These are phyloP conservation scores for Amiota communis DNA, from an alignment of 2,888 invertebrate genomes.

Conservation along the genomic window DNA sequence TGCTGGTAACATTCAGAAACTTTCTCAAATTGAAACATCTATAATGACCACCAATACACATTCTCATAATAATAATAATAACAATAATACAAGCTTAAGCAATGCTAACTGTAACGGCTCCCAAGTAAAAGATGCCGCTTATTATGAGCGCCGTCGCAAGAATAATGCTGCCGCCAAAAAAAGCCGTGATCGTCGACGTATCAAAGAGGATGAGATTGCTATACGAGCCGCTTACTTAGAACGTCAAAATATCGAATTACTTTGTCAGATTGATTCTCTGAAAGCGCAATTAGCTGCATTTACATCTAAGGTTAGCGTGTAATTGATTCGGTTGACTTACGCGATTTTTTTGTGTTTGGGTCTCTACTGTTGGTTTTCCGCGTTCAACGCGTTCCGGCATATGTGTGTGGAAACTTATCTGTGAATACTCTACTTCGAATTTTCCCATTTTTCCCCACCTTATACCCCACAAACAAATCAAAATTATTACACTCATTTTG, in stretches of 20 bases:
- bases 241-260: conserved; percentile 87
- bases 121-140: conserved; percentile 82
- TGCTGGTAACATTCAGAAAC: conserved; percentile 61
- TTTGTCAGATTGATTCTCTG: conserved; percentile 80
- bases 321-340: conserved; percentile 12
- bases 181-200: conserved; percentile 89
- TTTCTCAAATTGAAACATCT: neutral
- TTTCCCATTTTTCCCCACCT: conserved; percentile 24
- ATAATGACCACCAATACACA: neutral
- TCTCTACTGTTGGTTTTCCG: conserved; percentile 48
- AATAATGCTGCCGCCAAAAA: conserved; percentile 97
- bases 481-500: too few relatives aligned
- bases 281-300: conserved; percentile 77
- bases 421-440: conserved; percentile 46
- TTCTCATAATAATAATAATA: neutral
- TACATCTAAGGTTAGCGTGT: conserved; percentile 56
- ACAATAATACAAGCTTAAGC: neutral
- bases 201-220: conserved; percentile 93
- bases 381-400: conserved; percentile 63
- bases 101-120: conserved; percentile 22
- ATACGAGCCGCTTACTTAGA: conserved; percentile 90
- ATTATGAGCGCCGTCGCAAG: conserved; percentile 89
- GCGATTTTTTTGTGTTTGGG: neutral
- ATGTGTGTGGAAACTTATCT: conserved; percentile 56
- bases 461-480: conserved; percentile 29